These are phyloP conservation scores for Ellobium chinense DNA, from an alignment of 2,888 invertebrate species.

Conservation along the genomic window DNA sequence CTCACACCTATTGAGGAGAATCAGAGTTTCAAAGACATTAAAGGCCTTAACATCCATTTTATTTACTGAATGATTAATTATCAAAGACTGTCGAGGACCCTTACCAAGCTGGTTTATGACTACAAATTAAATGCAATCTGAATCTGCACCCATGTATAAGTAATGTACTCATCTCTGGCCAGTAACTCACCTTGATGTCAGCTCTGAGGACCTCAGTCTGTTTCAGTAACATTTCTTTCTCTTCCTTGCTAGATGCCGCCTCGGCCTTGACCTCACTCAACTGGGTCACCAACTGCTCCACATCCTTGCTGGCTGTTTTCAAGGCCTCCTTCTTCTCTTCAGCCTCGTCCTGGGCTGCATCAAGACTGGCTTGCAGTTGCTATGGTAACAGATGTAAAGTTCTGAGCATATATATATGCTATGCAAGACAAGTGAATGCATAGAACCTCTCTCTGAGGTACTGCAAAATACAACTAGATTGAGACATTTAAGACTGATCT, in stretches of 20 bases:
- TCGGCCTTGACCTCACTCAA: conserved; percentile 58
- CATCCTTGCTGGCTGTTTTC: conserved; percentile 58
- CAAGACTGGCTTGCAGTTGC: conserved; percentile 47
- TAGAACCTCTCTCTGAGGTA: neutral
- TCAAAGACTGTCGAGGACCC: too few species aligned
- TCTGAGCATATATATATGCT: too few species aligned
- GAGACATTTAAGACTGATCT: too few species aligned
- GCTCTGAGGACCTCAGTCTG: conserved; percentile 54
- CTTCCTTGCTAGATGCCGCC: conserved; percentile 56
- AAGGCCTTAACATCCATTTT: too few species aligned
- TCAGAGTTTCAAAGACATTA: too few species aligned
- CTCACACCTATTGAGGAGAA: too few species aligned
- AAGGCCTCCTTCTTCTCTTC: conserved; percentile 51
- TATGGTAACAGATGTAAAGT: neutral
- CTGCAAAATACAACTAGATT: neutral
- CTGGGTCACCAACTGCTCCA: conserved; percentile 61
- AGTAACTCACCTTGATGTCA: conserved; percentile 60
- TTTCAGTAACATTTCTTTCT: conserved; percentile 58
- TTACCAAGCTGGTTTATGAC: too few species aligned
- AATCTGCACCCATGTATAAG: too few species aligned
- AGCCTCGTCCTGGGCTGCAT: conserved; percentile 54
- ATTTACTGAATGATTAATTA: too few species aligned
- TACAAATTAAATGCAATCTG: too few species aligned
- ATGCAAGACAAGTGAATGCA: too few species aligned
- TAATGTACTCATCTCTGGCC: too few species aligned